These are phyloP conservation scores for Unio delphinus DNA, from an alignment of 2,888 invertebrate genomes.

Conservation along the genomic window DNA sequence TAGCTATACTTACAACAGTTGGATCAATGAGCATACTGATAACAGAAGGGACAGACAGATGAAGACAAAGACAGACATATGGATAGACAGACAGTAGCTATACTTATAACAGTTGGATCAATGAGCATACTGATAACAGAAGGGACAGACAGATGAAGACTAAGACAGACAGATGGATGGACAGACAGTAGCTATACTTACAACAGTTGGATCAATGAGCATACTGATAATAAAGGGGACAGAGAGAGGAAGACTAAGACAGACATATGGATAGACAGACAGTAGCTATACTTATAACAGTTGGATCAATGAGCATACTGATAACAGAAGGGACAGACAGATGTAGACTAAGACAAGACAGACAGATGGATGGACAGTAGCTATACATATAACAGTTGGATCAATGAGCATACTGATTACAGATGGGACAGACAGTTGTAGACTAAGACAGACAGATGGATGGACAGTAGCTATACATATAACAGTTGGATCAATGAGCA, in stretches of 20 bases:
- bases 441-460: too few relatives aligned
- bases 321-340: conserved; percentile 39
- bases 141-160: too few relatives aligned
- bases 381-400: conserved; percentile 52
- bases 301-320: conserved; percentile 69
- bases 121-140: conserved; percentile 68
- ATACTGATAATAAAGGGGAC: conserved; percentile 59
- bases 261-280: background rate
- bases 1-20: conserved; percentile 48
- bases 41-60: conserved; percentile 22
- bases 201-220: conserved; percentile 67
- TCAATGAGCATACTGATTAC: conserved; percentile 69
- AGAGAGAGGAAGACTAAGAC: too few relatives aligned
- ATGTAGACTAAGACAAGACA: too few relatives aligned
- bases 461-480: conserved; percentile 11
- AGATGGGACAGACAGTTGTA: background rate
- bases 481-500: conserved; percentile 69
- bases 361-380: too few relatives aligned
- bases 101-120: conserved; percentile 60
- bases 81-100: background rate
- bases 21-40: conserved; percentile 69
- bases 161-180: too few relatives aligned
- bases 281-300: conserved; percentile 41
- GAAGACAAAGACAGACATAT: too few relatives aligned
- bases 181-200: conserved; percentile 7